phyloP scores from a whole-genome alignment of 2,888 invertebrate genomes.

The Colletes collaris region DNA sequence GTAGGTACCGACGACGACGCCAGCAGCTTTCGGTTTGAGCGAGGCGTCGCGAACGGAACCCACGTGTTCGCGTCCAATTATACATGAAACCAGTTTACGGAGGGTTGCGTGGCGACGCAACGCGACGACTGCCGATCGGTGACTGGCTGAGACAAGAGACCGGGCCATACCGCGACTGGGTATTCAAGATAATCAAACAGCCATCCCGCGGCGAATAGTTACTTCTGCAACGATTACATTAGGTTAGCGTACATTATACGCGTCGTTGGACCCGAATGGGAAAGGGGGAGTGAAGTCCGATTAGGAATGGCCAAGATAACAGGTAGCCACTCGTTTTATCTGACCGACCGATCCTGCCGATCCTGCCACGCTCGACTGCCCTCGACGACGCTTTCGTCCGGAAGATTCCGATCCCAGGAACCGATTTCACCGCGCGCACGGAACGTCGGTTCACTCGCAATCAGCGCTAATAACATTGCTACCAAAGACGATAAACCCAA shows the following conservation, averaged over 20 bases:
- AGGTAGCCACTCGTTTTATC: conserved; percentile 50
- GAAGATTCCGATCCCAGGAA: conserved; percentile 32
- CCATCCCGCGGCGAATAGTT: conserved; percentile 58
- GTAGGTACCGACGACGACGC: too few relatives aligned
- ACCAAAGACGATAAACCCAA: too few relatives aligned
- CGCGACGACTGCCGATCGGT: conserved; percentile 34
- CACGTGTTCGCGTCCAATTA: conserved; percentile 76
- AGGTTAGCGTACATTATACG: conserved; percentile 56
- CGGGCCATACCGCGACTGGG: conserved; percentile 16
- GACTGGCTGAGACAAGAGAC: conserved; percentile 36
- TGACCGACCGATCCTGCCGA: too few relatives aligned
- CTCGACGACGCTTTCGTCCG: conserved; percentile 16
- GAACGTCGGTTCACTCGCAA: conserved; percentile 7
- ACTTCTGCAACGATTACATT: conserved; percentile 62
- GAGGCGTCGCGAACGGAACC: too few relatives aligned
- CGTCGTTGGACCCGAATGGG: conserved; percentile 41
- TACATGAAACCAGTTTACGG: conserved; percentile 75
- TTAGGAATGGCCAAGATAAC: conserved; percentile 53
- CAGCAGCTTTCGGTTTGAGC: too few relatives aligned
- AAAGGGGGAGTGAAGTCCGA: too few relatives aligned
- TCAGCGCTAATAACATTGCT: conserved; percentile 6
- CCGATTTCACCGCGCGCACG: conserved; percentile 30
- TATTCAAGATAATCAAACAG: conserved; percentile 46
- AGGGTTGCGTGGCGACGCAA: conserved; percentile 41
- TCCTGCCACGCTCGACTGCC: conserved; percentile 29